These are phyloP conservation scores for Belgica antarctica DNA, from an alignment of 2,888 invertebrate species.

Conservation along the genomic window DNA sequence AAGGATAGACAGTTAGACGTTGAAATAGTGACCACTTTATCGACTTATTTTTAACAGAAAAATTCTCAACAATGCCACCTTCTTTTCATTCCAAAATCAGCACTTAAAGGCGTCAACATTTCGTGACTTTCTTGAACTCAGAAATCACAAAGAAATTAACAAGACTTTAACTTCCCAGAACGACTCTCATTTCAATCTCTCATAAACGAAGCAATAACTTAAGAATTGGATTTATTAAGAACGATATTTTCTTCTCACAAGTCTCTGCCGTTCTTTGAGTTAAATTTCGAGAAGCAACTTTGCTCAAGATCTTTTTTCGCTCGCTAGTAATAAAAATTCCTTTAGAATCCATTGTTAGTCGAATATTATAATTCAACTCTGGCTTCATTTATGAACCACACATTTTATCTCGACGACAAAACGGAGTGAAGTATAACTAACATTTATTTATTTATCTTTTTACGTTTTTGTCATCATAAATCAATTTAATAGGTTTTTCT, in stretches of 20 bases:
- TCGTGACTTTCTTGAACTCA: not conserved
- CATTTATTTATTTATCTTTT: conserved; percentile 39
- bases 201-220: conserved; percentile 29
- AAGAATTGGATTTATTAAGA: conserved; percentile 34
- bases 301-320: not conserved
- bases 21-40: too few relatives aligned
- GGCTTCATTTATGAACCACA: conserved; percentile 25
- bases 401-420: conserved; percentile 21
- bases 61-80: too few relatives aligned
- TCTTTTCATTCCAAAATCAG: too few relatives aligned
- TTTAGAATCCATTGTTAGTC: conserved; percentile 35
- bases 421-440: conserved; percentile 24
- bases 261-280: not conserved
- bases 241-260: conserved; percentile 36
- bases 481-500: conserved; percentile 43
- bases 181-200: too few relatives aligned
- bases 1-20: too few relatives aligned
- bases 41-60: too few relatives aligned
- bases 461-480: conserved; percentile 44
- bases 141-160: conserved; percentile 1
- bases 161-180: conserved; percentile 9
- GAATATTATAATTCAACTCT: conserved; percentile 39
- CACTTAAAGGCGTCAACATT: not conserved
- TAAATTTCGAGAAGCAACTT: not conserved
- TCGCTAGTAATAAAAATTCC: conserved; percentile 37